Evolutionary conservation across 2,797 vertebrate species (phyloP), one percentile per base, ranked within the genome.

Genomic region (Pipistrellus nathusii): DNA sequence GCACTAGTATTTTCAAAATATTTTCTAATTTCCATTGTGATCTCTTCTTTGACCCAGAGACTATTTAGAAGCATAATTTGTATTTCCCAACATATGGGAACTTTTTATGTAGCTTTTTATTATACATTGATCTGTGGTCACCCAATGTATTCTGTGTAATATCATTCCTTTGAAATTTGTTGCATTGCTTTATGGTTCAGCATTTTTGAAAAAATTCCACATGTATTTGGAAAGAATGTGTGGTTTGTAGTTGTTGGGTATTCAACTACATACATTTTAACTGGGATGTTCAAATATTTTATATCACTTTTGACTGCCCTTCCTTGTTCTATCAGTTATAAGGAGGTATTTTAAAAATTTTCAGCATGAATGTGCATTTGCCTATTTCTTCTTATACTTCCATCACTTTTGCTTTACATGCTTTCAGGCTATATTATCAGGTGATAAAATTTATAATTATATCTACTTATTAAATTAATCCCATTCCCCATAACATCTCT

Each of bases 181-280:
- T 87, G 83, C 35, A 27, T 25, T 91, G 59, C 17, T 35, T 91
- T 88, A 91, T n/a, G 41, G 89, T 46, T 68, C 8, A 76, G 53
- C 64, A 88, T 88, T 57, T 84, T 14, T 53, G 62, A 94, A 94
- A 82, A 88, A 6, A 38, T 90, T 48, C 78, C 46, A 69, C 17
- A 25, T 84, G 38, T 77, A 66, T 64, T 84, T 94, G 89, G 76
- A 88, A 91, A 76, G 62, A 91, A 91, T 88, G 62, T 91, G 78
- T 94, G 78, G 77, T 71, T 62, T 83, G 84, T 17, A 83, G 62
- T 76, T 88, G 85, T 55, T 27, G n/a, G 35, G 35, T 94, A 72
- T 88, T 55, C 57, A 72, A 41, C 87, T 66, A 84, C 72, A 73
- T 32, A 78, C 15, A 23, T 88, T 93, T 76, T 59, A 76, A 59